Base-by-base conservation (phyloP, 2,797 vertebrate species). In the Mormyrops attenuatus region DNA sequence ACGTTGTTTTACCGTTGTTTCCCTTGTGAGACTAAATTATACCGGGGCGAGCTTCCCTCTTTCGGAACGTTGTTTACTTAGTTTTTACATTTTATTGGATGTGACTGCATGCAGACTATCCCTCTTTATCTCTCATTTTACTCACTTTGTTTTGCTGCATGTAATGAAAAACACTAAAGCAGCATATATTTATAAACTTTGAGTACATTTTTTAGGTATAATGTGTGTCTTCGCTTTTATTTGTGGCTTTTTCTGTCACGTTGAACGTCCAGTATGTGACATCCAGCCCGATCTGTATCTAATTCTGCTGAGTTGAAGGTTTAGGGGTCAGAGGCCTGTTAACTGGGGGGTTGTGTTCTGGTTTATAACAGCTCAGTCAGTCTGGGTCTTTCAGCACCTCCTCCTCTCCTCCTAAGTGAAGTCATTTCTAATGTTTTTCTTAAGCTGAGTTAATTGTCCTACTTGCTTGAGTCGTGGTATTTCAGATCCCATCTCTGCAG, bases 391-490 rank as follows among this genome's bases (percentile, higher is more conserved):
- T 85, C 89, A 73, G 41, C 90, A 90, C 92, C 90, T 89, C 89
- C 91, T 92, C 89, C 73, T 85, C 91, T 89, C 88, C 82, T 89
- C 88, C n/a, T 52, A 55, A 22, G 41, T 85, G 44, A 90, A 49
- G 60, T 88, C 11, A 85, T 91, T 93, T 69, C 88, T 30, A 50
- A 38, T 92, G 94, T 95, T 95, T 92, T 94, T 95, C 95, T 50
- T 90, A 49, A 88, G 92, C 88, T 93, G 90, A 95, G 95, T 96
- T 95, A 94, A 91, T 90, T 90, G 94, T 95, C 91, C 80, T 90
- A 91, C 90, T 89, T 93, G 93, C 93, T 93, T 93, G 93, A 92
- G 93, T 88, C 69, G 88, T 89, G 88, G 84, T 77, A 34, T 90
- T 88, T 87, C 9, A 91, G 94, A 92, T 90, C 89, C 90, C 90